Evolutionary conservation across 2,113 vertebrate genomes (phyloP), one percentile per base, ranked within the genome.

Genomic region (Dipodomys stephensi): DNA sequence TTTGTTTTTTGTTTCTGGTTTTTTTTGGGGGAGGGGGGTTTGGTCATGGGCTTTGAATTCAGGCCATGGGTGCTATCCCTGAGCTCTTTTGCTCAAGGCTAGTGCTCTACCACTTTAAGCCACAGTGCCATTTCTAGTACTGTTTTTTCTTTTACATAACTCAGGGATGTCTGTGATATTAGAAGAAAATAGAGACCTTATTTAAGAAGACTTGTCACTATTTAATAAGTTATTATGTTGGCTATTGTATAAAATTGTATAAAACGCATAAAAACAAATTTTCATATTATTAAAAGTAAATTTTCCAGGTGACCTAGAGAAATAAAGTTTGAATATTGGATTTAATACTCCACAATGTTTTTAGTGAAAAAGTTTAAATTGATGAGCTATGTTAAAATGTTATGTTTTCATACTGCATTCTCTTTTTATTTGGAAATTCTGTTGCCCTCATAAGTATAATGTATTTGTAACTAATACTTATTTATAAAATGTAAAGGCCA

Each of bases 281-380:
- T 32, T 20, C 0, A 11, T 74, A 10, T 65, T 83, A 39, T 92
- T 93, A 72, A 92, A 93, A 92, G 53, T 80, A 94, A 90, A 89
- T 3, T 65, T 86, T 85, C 19, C n/a, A 86, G 67, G 62, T 83
- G 2, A 49, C 49, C 8, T 49, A 49, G 49, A 49, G 49, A 49
- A 49, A 49, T 76, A 87, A 83, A 82, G 76, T 91, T 83, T 88
- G 30, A 68, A 15, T 65, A 25, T 20, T 93, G 88, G 22, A 91
- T 95, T 94, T 95, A 91, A 8, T 60, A 49, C 49, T 49, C 49
- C 16, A 46, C 28, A 46, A 80, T 60, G 10, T 87, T 81, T 87
- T 69, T 3, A 64, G 0, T 83, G 30, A 15, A 27, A 82, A 91
- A 87, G 78, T 46, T 49, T 79, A 6, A 91, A 78, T 30, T 84